Conservation (phyloP, 2,888 invertebrate species). For the Thelaira solivaga region DNA sequence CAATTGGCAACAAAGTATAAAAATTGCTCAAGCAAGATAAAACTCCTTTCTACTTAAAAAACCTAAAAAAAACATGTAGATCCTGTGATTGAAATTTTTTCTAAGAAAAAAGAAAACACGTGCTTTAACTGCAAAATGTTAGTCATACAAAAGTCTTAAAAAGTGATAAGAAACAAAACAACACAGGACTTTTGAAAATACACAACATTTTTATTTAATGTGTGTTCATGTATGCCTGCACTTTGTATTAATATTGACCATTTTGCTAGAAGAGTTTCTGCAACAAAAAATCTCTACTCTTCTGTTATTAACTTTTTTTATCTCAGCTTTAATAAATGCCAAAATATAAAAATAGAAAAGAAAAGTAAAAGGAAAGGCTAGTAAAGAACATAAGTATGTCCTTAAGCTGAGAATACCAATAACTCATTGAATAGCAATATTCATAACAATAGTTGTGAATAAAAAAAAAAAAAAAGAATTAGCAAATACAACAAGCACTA, state of each 20-base stretch:
- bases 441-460: background rate
- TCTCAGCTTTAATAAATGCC: background rate
- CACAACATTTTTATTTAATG: too few relatives aligned
- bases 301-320: background rate
- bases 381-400: conserved; percentile 50
- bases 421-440: background rate
- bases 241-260: too few relatives aligned
- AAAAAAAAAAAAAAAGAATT: too few relatives aligned
- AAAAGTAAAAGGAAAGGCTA: too few relatives aligned
- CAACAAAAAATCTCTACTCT: too few relatives aligned
- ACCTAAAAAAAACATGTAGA: conserved; percentile 30
- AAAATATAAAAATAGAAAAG: conserved; percentile 34
- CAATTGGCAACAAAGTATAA: conserved; percentile 40
- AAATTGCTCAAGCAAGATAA: background rate
- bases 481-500: background rate
- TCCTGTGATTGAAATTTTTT: conserved; percentile 49
- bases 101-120: conserved; percentile 32
- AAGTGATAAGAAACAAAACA: background rate
- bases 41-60: too few relatives aligned
- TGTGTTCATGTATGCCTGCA: too few relatives aligned
- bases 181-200: conserved; percentile 7
- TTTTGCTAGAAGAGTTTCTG: too few relatives aligned
- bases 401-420: conserved; percentile 12
- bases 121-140: conserved; percentile 45
- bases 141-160: background rate